phyloP scores from a whole-genome alignment of 2,797 vertebrate genomes.

The Tenualosa thibaudeaui region DNA sequence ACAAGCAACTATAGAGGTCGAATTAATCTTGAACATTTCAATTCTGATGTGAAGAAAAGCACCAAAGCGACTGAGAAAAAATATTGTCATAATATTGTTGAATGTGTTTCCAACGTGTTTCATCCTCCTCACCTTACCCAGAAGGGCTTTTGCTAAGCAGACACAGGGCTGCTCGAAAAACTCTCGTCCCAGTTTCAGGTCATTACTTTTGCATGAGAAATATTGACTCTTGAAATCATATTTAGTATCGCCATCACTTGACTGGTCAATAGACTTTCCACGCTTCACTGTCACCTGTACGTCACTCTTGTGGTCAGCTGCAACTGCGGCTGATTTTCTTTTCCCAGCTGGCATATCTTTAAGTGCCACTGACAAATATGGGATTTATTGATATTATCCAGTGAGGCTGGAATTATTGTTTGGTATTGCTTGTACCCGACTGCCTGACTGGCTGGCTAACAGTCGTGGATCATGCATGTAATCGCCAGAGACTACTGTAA shows the following conservation, averaged over 20 bases:
- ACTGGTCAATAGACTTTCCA: not conserved
- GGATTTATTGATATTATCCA: too few species aligned
- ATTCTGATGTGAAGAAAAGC: too few species aligned
- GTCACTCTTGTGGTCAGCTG: not conserved
- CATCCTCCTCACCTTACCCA: constrained; percentile 84
- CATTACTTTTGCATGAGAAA: constrained; percentile 61
- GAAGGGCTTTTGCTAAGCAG: constrained; percentile 81
- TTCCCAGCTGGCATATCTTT: constrained; percentile 64
- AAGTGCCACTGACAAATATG: not conserved
- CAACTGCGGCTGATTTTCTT: constrained; percentile 53
- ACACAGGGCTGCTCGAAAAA: constrained; percentile 86
- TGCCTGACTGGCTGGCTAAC: too few species aligned
- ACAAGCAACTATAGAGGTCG: too few species aligned
- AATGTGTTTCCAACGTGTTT: not conserved
- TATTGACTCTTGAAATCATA: constrained; percentile 69
- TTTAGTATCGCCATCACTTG: not conserved
- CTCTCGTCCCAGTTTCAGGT: constrained; percentile 64
- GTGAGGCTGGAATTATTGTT: too few species aligned
- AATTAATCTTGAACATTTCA: too few species aligned
- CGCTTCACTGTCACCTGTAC: not conserved
- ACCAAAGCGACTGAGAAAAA: not conserved
- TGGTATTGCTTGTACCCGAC: too few species aligned
- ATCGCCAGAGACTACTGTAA: too few species aligned
- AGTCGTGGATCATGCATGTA: too few species aligned
- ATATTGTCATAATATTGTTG: too few species aligned